Percentiles rank a stretch among this genome's conserved stretches.
Evolutionary conservation across 2,888 invertebrate species (phyloP).

Genomic region (Drosophila pseudotalamancana): DNA sequence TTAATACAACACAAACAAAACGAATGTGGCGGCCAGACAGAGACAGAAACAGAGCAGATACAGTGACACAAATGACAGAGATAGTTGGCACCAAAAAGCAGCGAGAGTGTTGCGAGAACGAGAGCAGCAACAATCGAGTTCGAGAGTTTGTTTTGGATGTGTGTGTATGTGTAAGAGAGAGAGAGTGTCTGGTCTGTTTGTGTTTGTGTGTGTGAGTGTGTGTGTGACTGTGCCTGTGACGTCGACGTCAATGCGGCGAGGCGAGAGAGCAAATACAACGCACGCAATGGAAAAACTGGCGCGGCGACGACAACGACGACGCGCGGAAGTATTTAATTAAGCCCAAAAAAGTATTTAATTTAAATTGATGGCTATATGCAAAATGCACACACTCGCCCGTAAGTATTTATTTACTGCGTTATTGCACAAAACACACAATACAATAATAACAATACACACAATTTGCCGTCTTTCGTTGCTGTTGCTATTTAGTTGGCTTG

Average conservation of each 20-base stretch:
- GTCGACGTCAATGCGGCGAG: constrained; percentile 54
- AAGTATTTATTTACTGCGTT: constrained; percentile 7
- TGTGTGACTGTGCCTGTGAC: constrained; percentile 31
- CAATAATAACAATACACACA: constrained; percentile 51
- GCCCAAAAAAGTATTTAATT: constrained; percentile 72
- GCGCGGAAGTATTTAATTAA: constrained; percentile 78
- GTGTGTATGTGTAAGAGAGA: constrained; percentile 3
- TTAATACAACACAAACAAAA: constrained; percentile 64
- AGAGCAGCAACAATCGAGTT: constrained; percentile 48
- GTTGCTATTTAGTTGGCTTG: constrained; percentile 12
- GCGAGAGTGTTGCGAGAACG: constrained; percentile 49
- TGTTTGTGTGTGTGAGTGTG: constrained; percentile 2
- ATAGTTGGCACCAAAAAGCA: constrained; percentile 34
- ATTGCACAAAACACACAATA: constrained; percentile 36
- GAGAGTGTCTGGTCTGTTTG: constrained; percentile 12
- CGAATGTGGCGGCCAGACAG: constrained; percentile 42
- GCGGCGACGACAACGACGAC: constrained; percentile 45
- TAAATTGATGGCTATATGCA: constrained; percentile 62
- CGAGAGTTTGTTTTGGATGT: constrained; percentile 24
- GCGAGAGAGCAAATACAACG: constrained; percentile 51
- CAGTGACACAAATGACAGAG: constrained; percentile 35
- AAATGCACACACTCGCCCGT: constrained; percentile 31
- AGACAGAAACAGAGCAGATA: constrained; percentile 29
- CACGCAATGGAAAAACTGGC: constrained; percentile 72
- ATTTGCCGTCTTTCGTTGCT: constrained; percentile 50